phyloP scores from a whole-genome alignment of 2,797 vertebrate species.

The Siniperca undulata region DNA sequence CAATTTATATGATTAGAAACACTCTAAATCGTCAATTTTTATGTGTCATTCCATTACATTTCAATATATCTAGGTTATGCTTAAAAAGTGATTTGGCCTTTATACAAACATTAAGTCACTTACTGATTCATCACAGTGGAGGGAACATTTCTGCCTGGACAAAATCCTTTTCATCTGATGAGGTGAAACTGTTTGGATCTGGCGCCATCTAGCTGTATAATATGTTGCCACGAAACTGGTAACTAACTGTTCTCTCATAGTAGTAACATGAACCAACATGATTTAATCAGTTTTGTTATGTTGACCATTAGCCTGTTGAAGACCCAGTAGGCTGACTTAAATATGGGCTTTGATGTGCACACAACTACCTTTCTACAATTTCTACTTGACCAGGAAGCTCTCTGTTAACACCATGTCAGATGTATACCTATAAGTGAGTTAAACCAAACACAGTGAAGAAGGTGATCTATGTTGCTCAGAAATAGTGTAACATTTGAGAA shows the following conservation, averaged over 20 bases:
- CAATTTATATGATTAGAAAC: not conserved
- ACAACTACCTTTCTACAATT: not conserved
- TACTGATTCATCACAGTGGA: not conserved
- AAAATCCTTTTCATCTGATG: not conserved
- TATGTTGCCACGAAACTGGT: not conserved
- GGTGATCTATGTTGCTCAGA: not conserved
- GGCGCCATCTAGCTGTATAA: slow-evolving; percentile 51
- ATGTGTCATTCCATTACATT: too few relatives aligned
- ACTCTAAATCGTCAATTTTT: too few relatives aligned
- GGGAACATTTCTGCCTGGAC: not conserved
- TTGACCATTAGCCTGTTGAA: not conserved
- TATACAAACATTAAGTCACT: not conserved
- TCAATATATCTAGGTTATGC: not conserved
- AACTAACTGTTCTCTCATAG: not conserved
- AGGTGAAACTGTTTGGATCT: not conserved
- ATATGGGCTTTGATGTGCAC: not conserved
- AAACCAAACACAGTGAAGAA: not conserved
- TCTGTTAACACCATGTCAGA: not conserved
- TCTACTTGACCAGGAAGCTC: not conserved
- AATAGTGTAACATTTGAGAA: not conserved
- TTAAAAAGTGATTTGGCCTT: not conserved
- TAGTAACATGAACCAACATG: too few relatives aligned
- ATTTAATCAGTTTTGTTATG: not conserved
- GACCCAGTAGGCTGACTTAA: not conserved
- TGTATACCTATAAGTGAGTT: not conserved